Conservation (phyloP, 2,113 vertebrate genomes). For the Puffinus mauretanicus region DNA sequence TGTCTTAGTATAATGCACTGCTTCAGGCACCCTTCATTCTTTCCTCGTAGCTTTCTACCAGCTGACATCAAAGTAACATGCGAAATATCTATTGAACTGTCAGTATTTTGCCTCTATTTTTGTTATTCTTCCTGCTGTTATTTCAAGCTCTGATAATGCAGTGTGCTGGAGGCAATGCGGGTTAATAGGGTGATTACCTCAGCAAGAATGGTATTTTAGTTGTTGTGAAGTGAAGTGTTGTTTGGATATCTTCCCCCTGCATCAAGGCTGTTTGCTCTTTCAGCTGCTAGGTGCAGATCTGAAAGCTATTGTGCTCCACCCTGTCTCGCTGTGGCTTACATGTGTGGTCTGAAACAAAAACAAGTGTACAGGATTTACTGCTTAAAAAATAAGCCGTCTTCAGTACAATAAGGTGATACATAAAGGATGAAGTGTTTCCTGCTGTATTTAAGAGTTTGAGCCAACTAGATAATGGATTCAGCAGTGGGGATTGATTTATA, state of each 20-base stretch:
- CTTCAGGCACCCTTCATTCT: not conserved
- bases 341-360: not conserved
- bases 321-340: not conserved
- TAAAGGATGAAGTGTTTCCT: not conserved
- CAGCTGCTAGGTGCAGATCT: not conserved
- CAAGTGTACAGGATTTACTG: not conserved
- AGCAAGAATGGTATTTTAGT: not conserved
- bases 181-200: constrained; percentile 11
- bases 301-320: not conserved
- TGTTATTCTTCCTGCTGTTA: not conserved
- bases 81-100: not conserved
- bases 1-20: not conserved
- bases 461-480: not conserved
- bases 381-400: not conserved
- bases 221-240: not conserved
- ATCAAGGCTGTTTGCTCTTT: not conserved
- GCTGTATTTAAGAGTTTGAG: not conserved
- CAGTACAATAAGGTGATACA: not conserved
- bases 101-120: not conserved
- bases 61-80: not conserved
- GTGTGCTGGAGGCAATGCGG: not conserved
- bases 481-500: not conserved
- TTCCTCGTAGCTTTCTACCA: not conserved
- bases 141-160: not conserved
- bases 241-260: not conserved